These are phyloP conservation scores for Limnephilus lunatus DNA, from an alignment of 2,888 invertebrate species.

Conservation along the genomic window DNA sequence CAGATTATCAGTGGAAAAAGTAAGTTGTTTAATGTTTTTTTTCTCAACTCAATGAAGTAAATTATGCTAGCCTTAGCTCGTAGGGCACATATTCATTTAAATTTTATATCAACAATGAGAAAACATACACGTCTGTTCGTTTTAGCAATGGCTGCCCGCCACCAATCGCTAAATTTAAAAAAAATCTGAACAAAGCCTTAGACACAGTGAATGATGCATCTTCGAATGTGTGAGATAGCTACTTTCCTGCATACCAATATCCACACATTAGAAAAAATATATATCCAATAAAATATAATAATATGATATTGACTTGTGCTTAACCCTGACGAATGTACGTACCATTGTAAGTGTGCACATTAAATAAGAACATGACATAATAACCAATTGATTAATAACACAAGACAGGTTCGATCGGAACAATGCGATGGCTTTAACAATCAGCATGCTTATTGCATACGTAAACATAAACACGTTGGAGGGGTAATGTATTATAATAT, in stretches of 20 bases:
- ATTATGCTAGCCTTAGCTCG: background rate
- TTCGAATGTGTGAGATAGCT: background rate
- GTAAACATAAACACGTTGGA: background rate
- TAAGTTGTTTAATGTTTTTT: too few relatives aligned
- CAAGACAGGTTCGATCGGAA: slow-evolving; percentile 14
- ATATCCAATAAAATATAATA: background rate
- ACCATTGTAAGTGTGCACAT: background rate
- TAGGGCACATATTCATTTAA: background rate
- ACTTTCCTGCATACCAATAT: background rate
- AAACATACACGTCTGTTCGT: background rate
- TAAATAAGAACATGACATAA: background rate
- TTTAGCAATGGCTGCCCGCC: background rate
- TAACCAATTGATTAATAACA: background rate
- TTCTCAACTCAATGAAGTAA: background rate
- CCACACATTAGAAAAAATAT: background rate
- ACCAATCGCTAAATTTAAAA: background rate
- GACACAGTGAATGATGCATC: background rate
- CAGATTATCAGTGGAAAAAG: background rate
- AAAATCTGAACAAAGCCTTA: background rate
- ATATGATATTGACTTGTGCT: background rate
- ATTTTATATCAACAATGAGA: background rate
- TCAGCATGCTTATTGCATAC: slow-evolving; percentile 11
- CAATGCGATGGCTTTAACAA: slow-evolving; percentile 17
- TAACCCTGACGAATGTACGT: background rate
- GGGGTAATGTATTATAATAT: background rate